Evolutionary conservation across 1,140 invertebrate genomes (phyloP).

Genomic region (Artemia franciscana): DNA sequence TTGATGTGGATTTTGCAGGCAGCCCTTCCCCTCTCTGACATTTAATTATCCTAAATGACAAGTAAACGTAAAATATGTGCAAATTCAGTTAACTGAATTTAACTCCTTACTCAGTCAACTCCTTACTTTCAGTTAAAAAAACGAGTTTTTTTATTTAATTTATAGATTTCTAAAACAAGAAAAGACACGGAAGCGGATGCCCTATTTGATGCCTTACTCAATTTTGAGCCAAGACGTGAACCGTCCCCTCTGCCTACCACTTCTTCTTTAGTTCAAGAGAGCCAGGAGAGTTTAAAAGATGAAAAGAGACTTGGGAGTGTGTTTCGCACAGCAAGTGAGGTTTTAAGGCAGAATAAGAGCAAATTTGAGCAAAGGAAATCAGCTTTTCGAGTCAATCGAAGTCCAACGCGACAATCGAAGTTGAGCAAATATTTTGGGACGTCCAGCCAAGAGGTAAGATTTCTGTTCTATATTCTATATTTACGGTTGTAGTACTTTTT

Average conservation of each 20-base stretch:
- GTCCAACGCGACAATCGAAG: neutral
- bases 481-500: no score
- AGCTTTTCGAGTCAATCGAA: neutral
- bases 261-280: no score
- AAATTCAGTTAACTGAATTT: no score
- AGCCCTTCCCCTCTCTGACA: no score
- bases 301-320: neutral
- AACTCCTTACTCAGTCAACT: no score
- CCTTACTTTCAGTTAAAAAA: no score
- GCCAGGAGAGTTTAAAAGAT: neutral
- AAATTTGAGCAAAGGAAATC: neutral
- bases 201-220: neutral
- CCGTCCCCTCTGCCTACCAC: neutral
- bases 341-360: neutral
- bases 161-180: neutral
- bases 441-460: no score
- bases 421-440: neutral
- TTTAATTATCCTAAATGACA: no score
- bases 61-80: no score
- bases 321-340: neutral
- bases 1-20: no score
- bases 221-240: neutral
- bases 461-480: no score
- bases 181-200: neutral
- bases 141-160: no score